Conservation (phyloP, 2,113 vertebrate genomes). For the Urocynchramus pylzowi region DNA sequence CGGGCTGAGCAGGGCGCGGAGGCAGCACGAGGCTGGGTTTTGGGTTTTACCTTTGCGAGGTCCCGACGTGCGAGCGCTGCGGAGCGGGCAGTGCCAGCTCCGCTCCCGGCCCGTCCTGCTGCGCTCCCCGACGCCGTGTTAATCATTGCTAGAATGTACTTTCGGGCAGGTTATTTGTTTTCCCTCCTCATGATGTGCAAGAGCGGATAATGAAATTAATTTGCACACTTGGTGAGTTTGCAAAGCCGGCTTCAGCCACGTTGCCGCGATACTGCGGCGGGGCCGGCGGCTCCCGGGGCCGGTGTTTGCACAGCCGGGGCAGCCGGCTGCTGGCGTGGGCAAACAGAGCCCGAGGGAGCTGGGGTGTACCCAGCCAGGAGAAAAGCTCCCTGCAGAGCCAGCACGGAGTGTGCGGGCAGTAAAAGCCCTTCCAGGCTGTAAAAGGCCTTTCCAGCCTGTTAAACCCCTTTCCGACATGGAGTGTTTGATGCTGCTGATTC, state of each 20-base stretch:
- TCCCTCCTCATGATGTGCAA: conserved; percentile 67
- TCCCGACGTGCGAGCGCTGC: background rate
- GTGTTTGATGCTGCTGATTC: background rate
- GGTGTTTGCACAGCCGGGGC: conserved; percentile 73
- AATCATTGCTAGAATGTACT: conserved; percentile 58
- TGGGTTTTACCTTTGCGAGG: background rate
- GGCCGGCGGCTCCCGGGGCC: conserved; percentile 51
- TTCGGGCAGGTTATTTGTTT: conserved; percentile 68
- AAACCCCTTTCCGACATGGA: background rate
- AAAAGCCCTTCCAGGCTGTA: background rate
- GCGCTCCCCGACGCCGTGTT: background rate
- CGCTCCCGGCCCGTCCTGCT: background rate
- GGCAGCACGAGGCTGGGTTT: background rate
- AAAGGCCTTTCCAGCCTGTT: background rate
- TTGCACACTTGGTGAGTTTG: conserved; percentile 75
- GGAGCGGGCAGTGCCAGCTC: background rate
- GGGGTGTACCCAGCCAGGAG: background rate
- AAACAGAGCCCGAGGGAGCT: background rate
- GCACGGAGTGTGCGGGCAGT: background rate
- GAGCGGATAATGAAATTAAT: conserved; percentile 82
- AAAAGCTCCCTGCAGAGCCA: background rate
- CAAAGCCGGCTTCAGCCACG: conserved; percentile 66
- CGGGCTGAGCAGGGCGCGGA: background rate
- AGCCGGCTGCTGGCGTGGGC: background rate
- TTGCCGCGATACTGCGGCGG: conserved; percentile 81